phyloP scores from a whole-genome alignment of 1,140 invertebrate species.

The Metaphire vulgaris region DNA sequence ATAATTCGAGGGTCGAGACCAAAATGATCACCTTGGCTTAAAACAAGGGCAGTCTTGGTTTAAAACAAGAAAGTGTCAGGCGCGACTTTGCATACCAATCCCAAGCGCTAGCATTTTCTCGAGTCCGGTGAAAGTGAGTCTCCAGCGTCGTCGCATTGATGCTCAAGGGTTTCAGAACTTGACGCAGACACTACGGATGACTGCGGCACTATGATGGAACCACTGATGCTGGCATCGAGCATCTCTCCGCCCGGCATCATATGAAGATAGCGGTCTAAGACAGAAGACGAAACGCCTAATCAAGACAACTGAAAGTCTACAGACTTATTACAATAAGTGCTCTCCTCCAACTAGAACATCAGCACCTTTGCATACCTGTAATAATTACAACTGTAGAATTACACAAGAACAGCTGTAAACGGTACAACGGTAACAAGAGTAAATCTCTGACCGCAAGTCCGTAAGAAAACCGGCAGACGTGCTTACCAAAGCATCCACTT shows the following conservation, averaged over 20 bases:
- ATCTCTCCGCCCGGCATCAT: neutral
- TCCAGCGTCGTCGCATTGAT: neutral
- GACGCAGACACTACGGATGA: neutral
- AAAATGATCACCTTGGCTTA: no score
- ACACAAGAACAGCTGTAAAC: neutral
- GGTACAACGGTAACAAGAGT: neutral
- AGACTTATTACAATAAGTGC: neutral
- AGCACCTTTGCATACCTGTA: neutral
- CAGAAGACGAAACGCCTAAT: neutral
- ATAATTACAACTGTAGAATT: neutral
- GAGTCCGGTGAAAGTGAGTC: neutral
- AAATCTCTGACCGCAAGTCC: no score
- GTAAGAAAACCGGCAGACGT: no score
- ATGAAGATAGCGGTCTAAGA: neutral
- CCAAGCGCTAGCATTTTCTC: neutral
- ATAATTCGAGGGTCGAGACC: no score
- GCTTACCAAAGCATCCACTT: conserved; percentile 31
- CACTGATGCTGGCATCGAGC: neutral
- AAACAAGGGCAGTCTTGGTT: no score
- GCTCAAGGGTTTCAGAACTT: neutral
- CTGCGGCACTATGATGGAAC: neutral
- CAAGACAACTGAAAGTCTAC: neutral
- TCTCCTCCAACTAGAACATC: neutral
- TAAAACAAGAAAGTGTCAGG: no score
- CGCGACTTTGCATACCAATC: no score